phyloP scores from a whole-genome alignment of 2,888 invertebrate species.

The Trichopoda pennipes region DNA sequence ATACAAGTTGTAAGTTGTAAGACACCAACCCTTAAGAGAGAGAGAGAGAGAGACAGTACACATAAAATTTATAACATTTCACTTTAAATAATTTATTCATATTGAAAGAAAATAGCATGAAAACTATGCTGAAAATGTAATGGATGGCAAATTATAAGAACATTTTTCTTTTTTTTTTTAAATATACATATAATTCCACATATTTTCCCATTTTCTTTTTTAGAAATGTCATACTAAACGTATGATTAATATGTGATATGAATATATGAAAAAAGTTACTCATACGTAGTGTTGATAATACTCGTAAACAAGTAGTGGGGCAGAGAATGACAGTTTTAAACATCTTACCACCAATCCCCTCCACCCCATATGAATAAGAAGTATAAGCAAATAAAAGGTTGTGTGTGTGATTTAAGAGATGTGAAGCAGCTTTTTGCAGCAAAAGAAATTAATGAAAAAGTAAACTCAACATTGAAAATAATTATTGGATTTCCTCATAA shows the following conservation, averaged over 20 bases:
- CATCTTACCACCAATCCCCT: too few relatives aligned
- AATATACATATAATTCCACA: constrained; percentile 15
- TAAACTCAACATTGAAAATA: too few relatives aligned
- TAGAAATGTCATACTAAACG: constrained; percentile 33
- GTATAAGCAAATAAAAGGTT: background rate
- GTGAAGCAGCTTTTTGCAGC: too few relatives aligned
- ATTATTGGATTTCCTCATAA: too few relatives aligned
- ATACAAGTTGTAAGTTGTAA: too few relatives aligned
- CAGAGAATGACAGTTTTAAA: background rate
- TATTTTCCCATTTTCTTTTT: background rate
- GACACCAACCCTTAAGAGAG: background rate
- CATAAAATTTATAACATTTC: background rate
- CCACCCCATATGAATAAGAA: background rate
- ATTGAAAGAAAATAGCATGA: constrained; percentile 27
- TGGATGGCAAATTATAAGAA: constrained; percentile 55
- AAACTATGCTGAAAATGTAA: constrained; percentile 29
- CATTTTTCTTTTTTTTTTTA: constrained; percentile 28
- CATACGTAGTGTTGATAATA: constrained; percentile 14
- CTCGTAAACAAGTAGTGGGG: too few relatives aligned
- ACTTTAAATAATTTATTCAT: constrained; percentile 41
- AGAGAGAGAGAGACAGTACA: background rate
- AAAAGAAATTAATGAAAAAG: background rate
- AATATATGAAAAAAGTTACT: constrained; percentile 39
- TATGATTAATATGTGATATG: constrained; percentile 51
- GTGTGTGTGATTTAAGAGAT: too few relatives aligned